Base-by-base conservation (phyloP, 2,797 vertebrate species). In the Bucorvus abyssinicus region DNA sequence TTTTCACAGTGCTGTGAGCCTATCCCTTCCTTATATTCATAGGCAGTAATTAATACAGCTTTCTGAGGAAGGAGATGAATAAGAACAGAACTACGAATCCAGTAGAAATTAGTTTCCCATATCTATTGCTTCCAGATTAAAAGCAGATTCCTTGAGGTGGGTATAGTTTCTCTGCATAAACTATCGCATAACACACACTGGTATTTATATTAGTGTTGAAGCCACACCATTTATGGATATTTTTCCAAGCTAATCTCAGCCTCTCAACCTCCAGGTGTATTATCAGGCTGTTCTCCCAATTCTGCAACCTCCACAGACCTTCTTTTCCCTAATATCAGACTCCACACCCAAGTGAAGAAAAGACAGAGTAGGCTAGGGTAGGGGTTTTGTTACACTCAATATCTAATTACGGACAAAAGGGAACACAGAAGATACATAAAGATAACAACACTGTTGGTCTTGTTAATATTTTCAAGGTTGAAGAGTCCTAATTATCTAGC, bases 11-110 rank as follows among this genome's bases (percentile, higher is more conserved):
- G 52, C 45, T n/a, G 6, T 76, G 50, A 90, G 70, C 22, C 34
- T 75, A 57, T 84, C 52, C 47, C 6, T 84, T 93, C 34, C 32
- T 79, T 44, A 59, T 88, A 95, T 95, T 90, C 38, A 69, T 88
- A 30, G 1, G 4, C 14, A 55, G 53, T 88, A 91, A 91, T 94
- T 96, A 96, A 82, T 81, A 79, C 23, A 42, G 24, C 14, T 70
- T 91, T 85, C 73, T 1, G 1, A 86, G 40, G 32, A 88, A 88
- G n/a, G 19, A 89, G 13, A 38, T 75, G 13, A 69, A 38, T 53
- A 87, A 82, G 12, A 84, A 89, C 19, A 79, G 29, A 80, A n/a
- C 24, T 59, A 22, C 23, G 36, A 87, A 89, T 30, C 9, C 61
- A 69, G 29, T 7, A 84, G 47, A 82, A 90, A 93, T 68, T 75